phyloP scores from a whole-genome alignment of 1,140 invertebrate genomes.

The Euura lappo region DNA sequence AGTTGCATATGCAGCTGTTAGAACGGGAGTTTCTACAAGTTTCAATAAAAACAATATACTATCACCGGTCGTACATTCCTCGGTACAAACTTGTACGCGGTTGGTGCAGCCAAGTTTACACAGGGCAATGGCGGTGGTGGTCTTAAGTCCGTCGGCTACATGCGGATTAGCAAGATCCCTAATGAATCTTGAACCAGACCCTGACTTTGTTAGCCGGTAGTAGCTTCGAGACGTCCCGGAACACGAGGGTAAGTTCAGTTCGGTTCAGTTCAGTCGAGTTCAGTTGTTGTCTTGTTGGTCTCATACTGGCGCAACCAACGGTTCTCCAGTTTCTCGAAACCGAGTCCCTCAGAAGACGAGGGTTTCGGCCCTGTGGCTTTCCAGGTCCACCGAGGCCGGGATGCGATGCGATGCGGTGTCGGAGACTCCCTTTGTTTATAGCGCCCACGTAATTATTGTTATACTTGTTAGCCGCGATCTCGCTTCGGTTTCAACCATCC shows the following conservation, averaged over 20 bases:
- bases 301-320: neutral
- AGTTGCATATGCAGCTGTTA: neutral
- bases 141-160: neutral
- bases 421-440: neutral
- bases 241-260: neutral
- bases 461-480: neutral
- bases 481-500: neutral
- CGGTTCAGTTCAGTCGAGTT: neutral
- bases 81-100: neutral
- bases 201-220: neutral
- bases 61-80: neutral
- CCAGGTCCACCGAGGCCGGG: neutral
- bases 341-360: neutral
- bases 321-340: neutral
- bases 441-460: slow-evolving; percentile 6
- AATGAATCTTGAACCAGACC: slow-evolving; percentile 2
- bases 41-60: neutral
- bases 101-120: neutral
- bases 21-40: neutral
- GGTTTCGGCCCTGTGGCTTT: neutral
- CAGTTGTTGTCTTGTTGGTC: neutral
- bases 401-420: neutral
- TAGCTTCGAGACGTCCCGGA: too few relatives aligned
- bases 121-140: neutral
- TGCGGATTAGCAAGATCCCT: slow-evolving; percentile 1